Base-by-base conservation (phyloP, 2,888 invertebrate species). In the Heliconius ethilla region DNA sequence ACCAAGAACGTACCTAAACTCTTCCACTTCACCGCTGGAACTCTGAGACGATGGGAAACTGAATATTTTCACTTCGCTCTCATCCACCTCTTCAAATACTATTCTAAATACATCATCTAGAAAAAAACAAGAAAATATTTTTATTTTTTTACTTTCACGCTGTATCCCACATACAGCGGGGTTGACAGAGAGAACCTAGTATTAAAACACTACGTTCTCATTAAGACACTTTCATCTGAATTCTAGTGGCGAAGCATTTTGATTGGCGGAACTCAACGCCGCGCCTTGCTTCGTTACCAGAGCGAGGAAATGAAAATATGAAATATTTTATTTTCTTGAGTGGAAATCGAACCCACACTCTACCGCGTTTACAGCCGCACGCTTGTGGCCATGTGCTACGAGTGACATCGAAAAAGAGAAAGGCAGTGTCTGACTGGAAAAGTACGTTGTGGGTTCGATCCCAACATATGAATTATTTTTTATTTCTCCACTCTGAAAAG, bases 31-130 rank as follows among this genome's bases (percentile, higher is more conserved):
- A 0, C 97, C 97, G 25, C 96, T 96, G 85, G 96, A 96, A 70
- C 96, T 96, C 87, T 97, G 96, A 1, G 97, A 97, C 0, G 98
- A 97, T 0, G 98, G 98, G 85, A 98, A 97, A 88, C 97, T 97
- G 87, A 98, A 97, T 80, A 99, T 96, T 87, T 98, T 98, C 33
- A 99, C 99, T 82, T 98, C 97, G 70, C 97, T 97, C 90, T 98
- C 98, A 83, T 98, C 98, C 0, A 98, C 97, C 87, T 98, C 98
- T 88, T 98, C 98, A 83, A 97, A 98, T 13, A 97, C 96, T 94
- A 98, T 97, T 87, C 97, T 95, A 92, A 96, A 97, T 62, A 97
- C 93, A 80, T 96, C 97, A 88, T 97, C 97, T 96, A 89, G 4
- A 37, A 74, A 40, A 66, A 63, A 45, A 15, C 27, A 45, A 67